A percentile compares a stretch with the other conserved stretches of the same genome.
These are phyloP conservation scores for Palloptera scutellata DNA, from an alignment of 2,888 invertebrate genomes.

Conservation along the genomic window DNA sequence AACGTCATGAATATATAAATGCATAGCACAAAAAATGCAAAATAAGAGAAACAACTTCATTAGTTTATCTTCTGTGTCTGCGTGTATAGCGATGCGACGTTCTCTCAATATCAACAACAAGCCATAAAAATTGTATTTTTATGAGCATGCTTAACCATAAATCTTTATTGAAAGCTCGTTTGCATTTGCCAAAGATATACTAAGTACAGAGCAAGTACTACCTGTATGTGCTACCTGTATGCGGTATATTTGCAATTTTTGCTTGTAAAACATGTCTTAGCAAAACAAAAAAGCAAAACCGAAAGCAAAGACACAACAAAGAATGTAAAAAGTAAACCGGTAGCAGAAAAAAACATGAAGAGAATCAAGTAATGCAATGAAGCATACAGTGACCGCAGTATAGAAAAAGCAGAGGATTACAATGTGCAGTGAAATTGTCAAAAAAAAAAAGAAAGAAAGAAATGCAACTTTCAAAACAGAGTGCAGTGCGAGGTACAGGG, in stretches of 20 bases:
- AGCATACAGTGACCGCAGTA: too few relatives aligned
- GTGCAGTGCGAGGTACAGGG: slow-evolving; percentile 16
- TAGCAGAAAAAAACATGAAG: too few relatives aligned
- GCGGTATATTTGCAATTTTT: background rate
- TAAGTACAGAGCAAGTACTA: slow-evolving; percentile 13
- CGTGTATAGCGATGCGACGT: background rate
- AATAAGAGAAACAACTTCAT: too few relatives aligned
- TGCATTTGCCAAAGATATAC: slow-evolving; percentile 34
- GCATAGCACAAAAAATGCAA: too few relatives aligned
- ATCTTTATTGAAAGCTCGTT: slow-evolving; percentile 44
- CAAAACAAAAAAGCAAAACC: slow-evolving; percentile 12
- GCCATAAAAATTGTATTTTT: slow-evolving; percentile 41
- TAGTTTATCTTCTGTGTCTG: background rate
- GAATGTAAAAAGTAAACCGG: too few relatives aligned
- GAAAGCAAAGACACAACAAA: too few relatives aligned
- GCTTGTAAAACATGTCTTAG: slow-evolving; percentile 23
- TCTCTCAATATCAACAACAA: background rate
- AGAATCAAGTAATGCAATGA: too few relatives aligned
- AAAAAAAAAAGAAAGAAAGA: background rate
- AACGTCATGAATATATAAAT: too few relatives aligned
- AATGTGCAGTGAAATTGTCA: background rate
- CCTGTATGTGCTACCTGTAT: too few relatives aligned
- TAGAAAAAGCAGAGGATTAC: too few relatives aligned
- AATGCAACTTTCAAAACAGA: background rate
- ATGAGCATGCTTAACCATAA: slow-evolving; percentile 39